Base-by-base conservation (phyloP, 1,140 invertebrate species). In the Protaetia brevitarsis region DNA sequence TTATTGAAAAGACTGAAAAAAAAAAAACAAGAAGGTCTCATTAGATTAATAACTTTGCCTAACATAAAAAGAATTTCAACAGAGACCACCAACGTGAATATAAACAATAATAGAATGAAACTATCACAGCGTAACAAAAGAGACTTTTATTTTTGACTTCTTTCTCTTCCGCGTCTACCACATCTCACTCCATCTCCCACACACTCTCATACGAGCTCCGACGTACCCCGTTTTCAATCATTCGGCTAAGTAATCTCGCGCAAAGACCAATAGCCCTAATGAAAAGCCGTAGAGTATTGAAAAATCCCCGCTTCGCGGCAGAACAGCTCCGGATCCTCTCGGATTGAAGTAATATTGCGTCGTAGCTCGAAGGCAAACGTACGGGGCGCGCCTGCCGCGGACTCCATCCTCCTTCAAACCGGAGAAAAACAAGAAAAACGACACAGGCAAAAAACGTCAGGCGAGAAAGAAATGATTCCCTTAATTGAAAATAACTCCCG, bases 401-500 rank as follows among this genome's bases (percentile, higher is more conserved):
- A n/a, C n/a, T n/a, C n/a, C n/a, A n/a, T n/a, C n/a, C n/a, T n/a
- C n/a, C n/a, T n/a, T n/a, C n/a, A n/a, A 51, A 51, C 21, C 16
- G 16, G 16, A 37, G 10, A 37, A 37, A 16, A 37, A 37, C 5
- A 0, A 37, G 16, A 37, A 10, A 51, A 51, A 51, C 41, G 41
- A 51, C 34, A 36, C 34, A 37, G 11, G 16, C 41, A 51, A n/a
- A 51, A 51, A 26, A 51, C 13, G 41, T 51, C 21, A 19, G 16
- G 41, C 41, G 41, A 51, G 41, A 51, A 51, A 51, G 41, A 19
- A 51, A 51, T 51, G 41, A 51, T 51, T 51, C 26, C 41, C 41
- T 51, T 51, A 51, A 51, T 51, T 51, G 41, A 51, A 51, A 51
- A 51, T 51, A 51, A 19, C 41, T 51, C 41, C 41, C 41, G 41